Percentiles rank a stretch among this genome's conserved stretches.
phyloP scores from a whole-genome alignment of 2,888 invertebrate species.

The Hesperia comma region DNA sequence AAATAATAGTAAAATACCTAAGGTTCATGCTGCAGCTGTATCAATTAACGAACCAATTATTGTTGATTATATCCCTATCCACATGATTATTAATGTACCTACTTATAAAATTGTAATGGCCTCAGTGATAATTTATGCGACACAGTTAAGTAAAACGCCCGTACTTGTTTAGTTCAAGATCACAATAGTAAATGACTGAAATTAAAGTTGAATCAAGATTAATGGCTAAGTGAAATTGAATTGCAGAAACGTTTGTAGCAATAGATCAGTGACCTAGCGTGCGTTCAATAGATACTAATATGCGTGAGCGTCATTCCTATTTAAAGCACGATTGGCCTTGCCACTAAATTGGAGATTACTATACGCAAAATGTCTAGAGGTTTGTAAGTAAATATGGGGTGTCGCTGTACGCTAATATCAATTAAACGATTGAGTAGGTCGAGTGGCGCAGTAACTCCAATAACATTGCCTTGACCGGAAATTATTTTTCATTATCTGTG shows the following conservation, averaged over 20 bases:
- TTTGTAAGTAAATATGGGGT: slow-evolving; percentile 8
- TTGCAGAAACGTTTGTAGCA: background rate
- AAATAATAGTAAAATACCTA: no score
- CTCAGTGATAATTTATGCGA: slow-evolving; percentile 1
- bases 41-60: background rate
- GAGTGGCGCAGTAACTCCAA: slow-evolving; percentile 19
- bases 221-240: background rate
- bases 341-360: slow-evolving; percentile 15
- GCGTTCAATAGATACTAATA: slow-evolving; percentile 19
- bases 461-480: slow-evolving; percentile 54
- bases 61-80: background rate
- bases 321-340: slow-evolving; percentile 32
- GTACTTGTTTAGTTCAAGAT: background rate
- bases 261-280: slow-evolving; percentile 21
- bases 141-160: background rate
- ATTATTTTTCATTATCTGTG: slow-evolving; percentile 47
- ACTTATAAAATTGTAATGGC: background rate
- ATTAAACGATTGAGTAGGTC: slow-evolving; percentile 18
- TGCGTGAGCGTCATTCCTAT: slow-evolving; percentile 24
- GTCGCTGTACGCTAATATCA: slow-evolving; percentile 14
- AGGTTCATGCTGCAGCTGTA: no score
- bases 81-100: background rate
- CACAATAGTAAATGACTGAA: background rate
- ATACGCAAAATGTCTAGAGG: slow-evolving; percentile 46
- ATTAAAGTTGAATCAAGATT: no score